A percentile compares a stretch with the other conserved stretches of the same genome.
Conservation (phyloP, 2,797 vertebrate species). For the Catostomus latipinnis region DNA sequence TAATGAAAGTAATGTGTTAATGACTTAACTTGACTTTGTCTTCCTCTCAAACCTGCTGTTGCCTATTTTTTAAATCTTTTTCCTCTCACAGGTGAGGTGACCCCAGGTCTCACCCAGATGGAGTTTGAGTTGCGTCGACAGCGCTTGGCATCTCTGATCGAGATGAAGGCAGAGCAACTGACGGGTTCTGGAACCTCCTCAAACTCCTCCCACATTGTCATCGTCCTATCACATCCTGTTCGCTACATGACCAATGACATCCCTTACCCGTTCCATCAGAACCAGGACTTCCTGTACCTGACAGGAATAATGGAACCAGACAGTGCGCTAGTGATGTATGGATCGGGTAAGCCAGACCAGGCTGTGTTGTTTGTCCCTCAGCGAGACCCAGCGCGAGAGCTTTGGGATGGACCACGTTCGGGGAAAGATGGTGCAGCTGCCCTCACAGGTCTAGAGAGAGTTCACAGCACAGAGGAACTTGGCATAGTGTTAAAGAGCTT, state of each 20-base stretch:
- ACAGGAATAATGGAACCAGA: conserved; percentile 94
- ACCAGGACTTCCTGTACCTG: conserved; percentile 96
- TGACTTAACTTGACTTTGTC: too few species aligned
- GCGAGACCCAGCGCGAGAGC: conserved; percentile 88
- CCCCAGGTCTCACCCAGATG: conserved; percentile 88
- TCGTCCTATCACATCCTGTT: conserved; percentile 88
- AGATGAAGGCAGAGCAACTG: conserved; percentile 75
- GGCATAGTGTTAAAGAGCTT: conserved; percentile 80
- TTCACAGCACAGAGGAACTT: conserved; percentile 88
- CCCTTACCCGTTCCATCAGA: conserved; percentile 95
- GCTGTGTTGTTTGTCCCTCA: conserved; percentile 87
- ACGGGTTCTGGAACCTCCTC: conserved; percentile 64
- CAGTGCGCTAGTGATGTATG: conserved; percentile 89
- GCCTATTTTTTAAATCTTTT: too few species aligned
- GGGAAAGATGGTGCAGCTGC: conserved; percentile 90
- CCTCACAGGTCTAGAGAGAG: conserved; percentile 90
- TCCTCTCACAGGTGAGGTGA: conserved; percentile 88
- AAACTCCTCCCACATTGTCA: conserved; percentile 74
- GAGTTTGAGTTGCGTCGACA: conserved; percentile 93
- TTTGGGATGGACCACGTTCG: conserved; percentile 96
- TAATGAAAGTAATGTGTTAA: too few species aligned
- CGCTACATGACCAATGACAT: conserved; percentile 97
- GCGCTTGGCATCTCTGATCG: conserved; percentile 83
- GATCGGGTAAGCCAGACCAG: conserved; percentile 79
- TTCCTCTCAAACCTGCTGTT: too few species aligned